Evolutionary conservation across 64 coral and sea anemone species (phyloP), one percentile per base, ranked within the genome.

Genomic region (Stichodactyla helianthus): DNA sequence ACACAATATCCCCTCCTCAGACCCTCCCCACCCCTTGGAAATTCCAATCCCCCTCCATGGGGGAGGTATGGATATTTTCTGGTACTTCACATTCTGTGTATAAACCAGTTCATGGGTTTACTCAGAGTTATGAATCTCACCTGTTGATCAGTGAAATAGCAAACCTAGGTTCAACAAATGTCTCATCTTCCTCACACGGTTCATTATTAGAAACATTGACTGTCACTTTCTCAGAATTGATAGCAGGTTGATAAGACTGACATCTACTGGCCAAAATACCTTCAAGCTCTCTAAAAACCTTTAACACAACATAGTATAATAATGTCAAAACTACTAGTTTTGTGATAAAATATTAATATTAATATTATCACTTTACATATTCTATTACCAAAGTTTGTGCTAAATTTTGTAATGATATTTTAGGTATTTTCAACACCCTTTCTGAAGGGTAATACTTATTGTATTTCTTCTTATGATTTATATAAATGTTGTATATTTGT

Each of bases 81-180:
- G 61, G 61, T 2, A 64, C 1, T 18, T 19, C 62, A 0, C 35
- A 44, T 44, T 44, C 55, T 58, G 9, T 6, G 0, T 58, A 58
- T 15, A 9, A 58, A 44, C 35, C 31, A 35, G 31, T 35, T 57
- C 8, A 57, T 57, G 4, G 6, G 55, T 58, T 58, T 58, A 11
- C 3, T 11, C 14, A 15, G 14, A 15, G 4, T 11, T 0, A 5
- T 58, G 55, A 11, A 11, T 58, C 55, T 27, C 31, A 74, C 90
- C 90, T 92, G 85, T 92, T 92, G 16, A 92, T 54, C 51, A 87
- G 77, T 17, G 84, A 31, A 74, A 92, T 82, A 53, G 84, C 79
- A 15, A 55, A 61, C 4, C 78, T 52, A 19, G 84, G 62, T 20
- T 84, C 83, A 54, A 90, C 56, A 63, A 50, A 51, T 23, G 84